Evolutionary conservation across 2,888 invertebrate species (phyloP), one percentile per base, ranked within the genome.

Genomic region (Microchrysa polita): DNA sequence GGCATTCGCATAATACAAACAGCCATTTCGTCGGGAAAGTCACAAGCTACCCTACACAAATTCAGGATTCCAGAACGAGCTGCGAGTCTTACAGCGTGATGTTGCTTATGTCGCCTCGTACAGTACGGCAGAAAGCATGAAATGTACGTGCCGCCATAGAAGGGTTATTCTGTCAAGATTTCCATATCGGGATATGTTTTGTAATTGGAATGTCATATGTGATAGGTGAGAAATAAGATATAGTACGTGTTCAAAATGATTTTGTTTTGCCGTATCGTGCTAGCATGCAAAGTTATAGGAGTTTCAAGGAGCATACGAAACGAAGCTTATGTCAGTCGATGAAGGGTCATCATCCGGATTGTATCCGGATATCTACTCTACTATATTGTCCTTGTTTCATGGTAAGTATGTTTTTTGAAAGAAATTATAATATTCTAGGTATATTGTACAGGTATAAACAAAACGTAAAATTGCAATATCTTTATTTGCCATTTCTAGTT

Each of bases 151-250:
- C 48, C 48, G 48, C 5, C 10, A n/a, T 48, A 48, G 48, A 48
- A 48, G 48, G 48, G 48, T 48, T 4, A 48, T 48, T 7, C 55
- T 55, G 34, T 69, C 69, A 69, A 12, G 23, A 55, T 53, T 48
- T n/a, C 48, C 48, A 48, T 48, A 48, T 55, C 34, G 27, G 53
- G 34, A 22, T 55, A 34, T 69, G 55, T 73, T 14, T 27, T 59
- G 42, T 48, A 73, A 73, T 53, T 61, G 69, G 65, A 69, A 67
- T 73, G 73, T 73, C 67, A 73, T 74, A 72, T 72, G 73, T 73
- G 74, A 74, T 72, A 74, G 74, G 74, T 74, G 74, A 74, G 63
- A 74, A 73, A 74, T 73, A 74, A 73, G 67, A 40, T 55, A 48
- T 67, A 67, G 60, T 20, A 59, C 59, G 59, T 59, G 59, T 23